Base-by-base conservation (phyloP, 2,797 vertebrate species). In the Betta splendens region DNA sequence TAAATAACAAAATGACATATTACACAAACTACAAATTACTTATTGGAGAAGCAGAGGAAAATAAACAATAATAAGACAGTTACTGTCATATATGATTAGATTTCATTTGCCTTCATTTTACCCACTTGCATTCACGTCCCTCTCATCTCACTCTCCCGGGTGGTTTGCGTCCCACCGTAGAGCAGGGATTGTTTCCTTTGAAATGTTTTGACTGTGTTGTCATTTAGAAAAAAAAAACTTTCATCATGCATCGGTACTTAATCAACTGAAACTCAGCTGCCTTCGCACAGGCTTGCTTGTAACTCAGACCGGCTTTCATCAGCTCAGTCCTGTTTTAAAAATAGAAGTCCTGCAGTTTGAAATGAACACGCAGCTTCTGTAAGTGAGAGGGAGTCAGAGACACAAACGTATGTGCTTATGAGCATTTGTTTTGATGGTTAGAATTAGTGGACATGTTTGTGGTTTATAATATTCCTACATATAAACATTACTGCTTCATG, bases 241-340 rank as follows among this genome's bases (percentile, higher is more conserved):
- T 85, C 83, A 89, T 90, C 82, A 80, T 46, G 72, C 76, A 65
- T 55, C 67, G 75, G 16, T 80, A 75, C 69, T 80, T 86, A 88
- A 89, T 88, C 82, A 87, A 84, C 79, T 83, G 75, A 88, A 88
- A 88, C 84, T 62, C 77, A 86, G 71, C 81, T 72, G 75, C 80
- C 58, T 75, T 79, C 53, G 67, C 72, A 70, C 67, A 54, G 83
- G 80, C 82, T 68, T 57, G 68, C 63, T 45, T 83, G 74, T 78
- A 87, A 84, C 77, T 76, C 81, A 73, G 71, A 81, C 64, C 72
- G 72, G 75, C 85, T 87, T 83, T 87, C 80, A 85, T 85, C 82
- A 80, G 69, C 70, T 57, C 68, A 65, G 58, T 40, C 59, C 69
- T n/a, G n/a, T 81, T 35, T 81, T 75, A 84, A 88, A 89, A 83